Evolutionary conservation across 2,113 vertebrate species (phyloP).

Genomic region (Mesembrinibis cayennensis): DNA sequence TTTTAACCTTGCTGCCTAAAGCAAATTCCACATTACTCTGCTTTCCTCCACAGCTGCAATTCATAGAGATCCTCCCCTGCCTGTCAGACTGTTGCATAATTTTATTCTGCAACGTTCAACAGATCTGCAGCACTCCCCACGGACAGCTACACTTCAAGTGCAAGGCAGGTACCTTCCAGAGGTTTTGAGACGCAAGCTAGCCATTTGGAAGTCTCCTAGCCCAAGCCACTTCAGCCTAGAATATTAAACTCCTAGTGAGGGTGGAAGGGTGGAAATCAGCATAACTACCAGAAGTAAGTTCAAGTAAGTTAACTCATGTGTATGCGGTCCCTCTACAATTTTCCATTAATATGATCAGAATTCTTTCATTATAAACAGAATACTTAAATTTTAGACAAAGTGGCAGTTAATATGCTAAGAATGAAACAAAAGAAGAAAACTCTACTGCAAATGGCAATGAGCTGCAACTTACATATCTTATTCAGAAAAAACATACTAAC

Average conservation of each 20-base stretch:
- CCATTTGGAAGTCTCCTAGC: neutral
- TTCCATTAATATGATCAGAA: neutral
- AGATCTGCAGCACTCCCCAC: neutral
- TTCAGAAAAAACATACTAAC: neutral
- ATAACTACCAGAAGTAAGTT: neutral
- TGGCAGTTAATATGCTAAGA: neutral
- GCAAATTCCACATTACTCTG: slow-evolving; percentile 21
- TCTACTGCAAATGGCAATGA: neutral
- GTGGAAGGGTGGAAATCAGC: neutral
- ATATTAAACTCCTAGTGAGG: neutral
- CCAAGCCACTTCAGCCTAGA: neutral
- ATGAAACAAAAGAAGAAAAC: neutral
- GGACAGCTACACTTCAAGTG: neutral
- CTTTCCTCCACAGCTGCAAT: neutral
- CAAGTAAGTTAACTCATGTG: neutral
- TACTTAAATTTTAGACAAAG: neutral
- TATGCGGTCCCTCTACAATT: neutral
- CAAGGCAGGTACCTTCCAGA: neutral
- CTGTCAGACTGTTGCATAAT: neutral
- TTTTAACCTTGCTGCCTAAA: slow-evolving; percentile 40
- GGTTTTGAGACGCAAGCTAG: neutral
- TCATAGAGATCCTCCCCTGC: neutral
- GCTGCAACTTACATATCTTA: neutral
- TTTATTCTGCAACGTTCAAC: neutral
- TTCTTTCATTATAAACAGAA: neutral